Evolutionary conservation across 2,113 vertebrate species (phyloP).

Genomic region (Willisornis vidua): DNA sequence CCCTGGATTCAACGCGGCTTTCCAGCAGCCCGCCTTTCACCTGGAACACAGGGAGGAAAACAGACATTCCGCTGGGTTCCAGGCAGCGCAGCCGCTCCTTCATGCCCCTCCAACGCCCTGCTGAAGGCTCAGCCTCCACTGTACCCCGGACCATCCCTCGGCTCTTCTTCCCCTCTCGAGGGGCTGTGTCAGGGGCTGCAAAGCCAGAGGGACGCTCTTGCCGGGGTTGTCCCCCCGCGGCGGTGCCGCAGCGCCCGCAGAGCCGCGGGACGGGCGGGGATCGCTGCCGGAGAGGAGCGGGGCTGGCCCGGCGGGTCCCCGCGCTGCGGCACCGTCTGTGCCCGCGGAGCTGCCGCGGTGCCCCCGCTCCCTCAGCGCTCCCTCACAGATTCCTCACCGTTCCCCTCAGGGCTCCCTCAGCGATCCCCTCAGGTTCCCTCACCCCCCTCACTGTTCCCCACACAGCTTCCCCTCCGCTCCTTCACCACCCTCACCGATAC

Average conservation of each 20-base stretch:
- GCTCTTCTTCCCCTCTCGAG: fast-evolving
- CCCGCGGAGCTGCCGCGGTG: neutral
- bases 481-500: too few species aligned
- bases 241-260: neutral
- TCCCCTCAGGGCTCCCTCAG: too few species aligned
- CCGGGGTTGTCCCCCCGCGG: neutral
- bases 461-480: too few species aligned
- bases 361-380: neutral
- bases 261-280: neutral
- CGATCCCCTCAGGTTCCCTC: too few species aligned
- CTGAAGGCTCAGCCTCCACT: fast-evolving
- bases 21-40: neutral
- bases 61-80: fast-evolving
- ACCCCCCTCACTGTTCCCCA: too few species aligned
- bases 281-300: neutral
- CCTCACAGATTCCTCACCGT: too few species aligned
- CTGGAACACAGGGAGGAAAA: neutral
- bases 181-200: neutral
- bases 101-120: neutral
- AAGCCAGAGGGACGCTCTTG: neutral
- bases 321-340: neutral
- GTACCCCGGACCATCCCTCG: fast-evolving
- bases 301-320: neutral
- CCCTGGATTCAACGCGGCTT: neutral
- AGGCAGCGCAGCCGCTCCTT: neutral